phyloP scores from a whole-genome alignment of 1,140 invertebrate species.

The Hycleus cichorii region DNA sequence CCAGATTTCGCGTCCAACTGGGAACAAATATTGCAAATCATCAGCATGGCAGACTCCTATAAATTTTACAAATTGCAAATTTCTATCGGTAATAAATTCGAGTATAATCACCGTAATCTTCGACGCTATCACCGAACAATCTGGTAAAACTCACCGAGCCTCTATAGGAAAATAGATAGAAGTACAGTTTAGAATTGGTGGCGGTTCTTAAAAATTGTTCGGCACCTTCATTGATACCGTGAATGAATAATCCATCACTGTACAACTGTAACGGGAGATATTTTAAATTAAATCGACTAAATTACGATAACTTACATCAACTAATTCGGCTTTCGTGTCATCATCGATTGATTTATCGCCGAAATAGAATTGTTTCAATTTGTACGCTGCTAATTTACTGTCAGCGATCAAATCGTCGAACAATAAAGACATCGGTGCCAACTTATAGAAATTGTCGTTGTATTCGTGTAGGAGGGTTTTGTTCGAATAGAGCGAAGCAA shows the following conservation, averaged over 20 bases:
- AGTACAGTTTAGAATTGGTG: constrained; percentile 45
- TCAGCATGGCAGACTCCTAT: constrained; percentile 63
- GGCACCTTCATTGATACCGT: constrained; percentile 50
- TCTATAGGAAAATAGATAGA: constrained; percentile 58
- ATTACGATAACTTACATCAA: constrained; percentile 5
- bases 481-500: constrained; percentile 42
- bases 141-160: constrained; percentile 59
- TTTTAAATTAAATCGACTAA: constrained; percentile 1
- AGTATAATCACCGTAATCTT: constrained; percentile 48
- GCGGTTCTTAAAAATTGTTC: constrained; percentile 26
- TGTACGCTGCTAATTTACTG: constrained; percentile 43
- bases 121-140: constrained; percentile 54
- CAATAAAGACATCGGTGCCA: constrained; percentile 53
- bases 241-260: constrained; percentile 60
- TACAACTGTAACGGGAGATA: constrained; percentile 49
- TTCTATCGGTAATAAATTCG: background rate
- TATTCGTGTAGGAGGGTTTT: constrained; percentile 45
- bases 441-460: constrained; percentile 47
- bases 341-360: constrained; percentile 42
- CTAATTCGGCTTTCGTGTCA: background rate
- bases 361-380: constrained; percentile 56
- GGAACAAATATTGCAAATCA: constrained; percentile 66
- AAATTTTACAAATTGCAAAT: background rate
- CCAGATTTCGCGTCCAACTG: constrained; percentile 52
- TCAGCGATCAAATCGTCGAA: constrained; percentile 50